A percentile compares a stretch with the other conserved stretches of the same genome.
Conservation (phyloP, 2,888 invertebrate species). For the Orchesellides sinensis region DNA sequence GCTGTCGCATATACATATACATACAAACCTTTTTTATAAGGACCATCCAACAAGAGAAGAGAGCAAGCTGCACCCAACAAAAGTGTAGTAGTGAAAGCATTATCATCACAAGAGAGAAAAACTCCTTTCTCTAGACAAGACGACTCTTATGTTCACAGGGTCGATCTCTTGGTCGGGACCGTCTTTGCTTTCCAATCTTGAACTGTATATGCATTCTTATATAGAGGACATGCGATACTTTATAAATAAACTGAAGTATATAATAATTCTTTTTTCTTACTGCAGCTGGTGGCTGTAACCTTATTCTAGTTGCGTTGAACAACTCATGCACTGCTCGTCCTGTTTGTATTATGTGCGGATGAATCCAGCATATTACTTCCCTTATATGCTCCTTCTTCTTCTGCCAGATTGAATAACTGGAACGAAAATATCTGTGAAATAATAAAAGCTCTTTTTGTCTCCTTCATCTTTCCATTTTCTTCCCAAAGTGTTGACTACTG, state of each 20-base stretch:
- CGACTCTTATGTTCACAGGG: slow-evolving; percentile 1
- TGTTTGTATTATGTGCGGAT: too few relatives aligned
- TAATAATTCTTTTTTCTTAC: not conserved
- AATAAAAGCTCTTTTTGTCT: too few relatives aligned
- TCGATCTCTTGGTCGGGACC: slow-evolving; percentile 31
- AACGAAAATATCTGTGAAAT: too few relatives aligned
- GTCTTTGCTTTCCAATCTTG: slow-evolving; percentile 13
- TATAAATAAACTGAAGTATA: not conserved
- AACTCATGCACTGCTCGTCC: too few relatives aligned
- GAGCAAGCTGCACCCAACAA: slow-evolving; percentile 10
- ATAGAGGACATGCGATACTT: not conserved
- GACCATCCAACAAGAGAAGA: not conserved
- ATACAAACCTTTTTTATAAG: too few relatives aligned
- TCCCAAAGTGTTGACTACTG: too few relatives aligned
- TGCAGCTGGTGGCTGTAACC: not conserved
- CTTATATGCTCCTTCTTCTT: too few relatives aligned
- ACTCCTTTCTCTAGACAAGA: slow-evolving; percentile 18
- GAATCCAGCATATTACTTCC: too few relatives aligned
- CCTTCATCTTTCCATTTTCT: too few relatives aligned
- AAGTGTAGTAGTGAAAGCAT: not conserved
- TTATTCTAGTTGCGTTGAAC: too few relatives aligned
- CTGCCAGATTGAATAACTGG: too few relatives aligned
- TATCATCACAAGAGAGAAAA: not conserved
- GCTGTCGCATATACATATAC: slow-evolving; percentile 9
- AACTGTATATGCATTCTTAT: not conserved